Conservation (phyloP, 2,113 vertebrate genomes). For the Loxodonta africana region DNA sequence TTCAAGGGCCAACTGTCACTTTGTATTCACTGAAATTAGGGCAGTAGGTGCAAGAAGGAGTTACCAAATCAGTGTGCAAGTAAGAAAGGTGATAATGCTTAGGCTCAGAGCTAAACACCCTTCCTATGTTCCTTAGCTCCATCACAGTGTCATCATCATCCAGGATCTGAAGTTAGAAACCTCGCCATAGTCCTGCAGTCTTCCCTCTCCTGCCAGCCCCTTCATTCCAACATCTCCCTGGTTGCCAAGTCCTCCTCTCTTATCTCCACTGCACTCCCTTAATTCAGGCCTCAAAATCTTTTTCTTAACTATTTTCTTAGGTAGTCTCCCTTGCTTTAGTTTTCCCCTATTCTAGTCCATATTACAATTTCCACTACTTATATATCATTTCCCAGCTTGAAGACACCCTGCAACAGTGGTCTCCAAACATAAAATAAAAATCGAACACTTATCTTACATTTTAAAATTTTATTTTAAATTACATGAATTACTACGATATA, state of each 20-base stretch:
- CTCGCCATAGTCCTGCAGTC: not conserved
- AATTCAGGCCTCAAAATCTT: constrained; percentile 30
- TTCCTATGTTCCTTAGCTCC: constrained; percentile 29
- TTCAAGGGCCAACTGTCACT: not conserved
- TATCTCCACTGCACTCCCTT: not conserved
- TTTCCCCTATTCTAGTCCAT: constrained; percentile 36
- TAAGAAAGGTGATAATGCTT: constrained; percentile 37
- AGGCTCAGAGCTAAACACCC: not conserved
- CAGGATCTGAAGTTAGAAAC: constrained; percentile 47
- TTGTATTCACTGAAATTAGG: constrained; percentile 24
- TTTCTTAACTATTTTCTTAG: not conserved
- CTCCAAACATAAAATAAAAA: not conserved
- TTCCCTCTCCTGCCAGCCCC: not conserved
- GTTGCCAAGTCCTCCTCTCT: not conserved
- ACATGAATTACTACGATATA: not conserved
- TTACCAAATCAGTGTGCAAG: not conserved
- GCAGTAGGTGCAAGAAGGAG: not conserved
- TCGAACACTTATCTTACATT: not conserved
- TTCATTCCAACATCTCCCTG: not conserved
- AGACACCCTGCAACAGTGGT: constrained; percentile 8
- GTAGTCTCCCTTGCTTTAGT: constrained; percentile 5
- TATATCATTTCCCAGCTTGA: constrained; percentile 16
- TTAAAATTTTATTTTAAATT: constrained; percentile 37
- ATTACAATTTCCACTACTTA: not conserved
- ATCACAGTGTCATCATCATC: not conserved